phyloP scores from a whole-genome alignment of 2,113 vertebrate species.

The Petrocephalus microphthalmus region DNA sequence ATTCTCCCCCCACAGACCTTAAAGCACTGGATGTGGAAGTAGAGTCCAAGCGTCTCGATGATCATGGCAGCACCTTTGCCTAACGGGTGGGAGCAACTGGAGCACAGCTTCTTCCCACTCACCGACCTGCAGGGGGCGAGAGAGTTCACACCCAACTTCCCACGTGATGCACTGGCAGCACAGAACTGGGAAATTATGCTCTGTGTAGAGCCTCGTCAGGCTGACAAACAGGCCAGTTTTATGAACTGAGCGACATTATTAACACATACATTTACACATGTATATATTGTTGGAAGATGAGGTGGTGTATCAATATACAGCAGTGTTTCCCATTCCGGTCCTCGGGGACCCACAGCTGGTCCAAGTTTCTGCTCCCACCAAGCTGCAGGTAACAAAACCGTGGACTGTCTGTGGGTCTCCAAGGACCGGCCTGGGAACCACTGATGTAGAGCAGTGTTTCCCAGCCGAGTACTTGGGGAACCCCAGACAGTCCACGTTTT shows the following conservation, averaged over 20 bases:
- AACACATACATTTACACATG: background rate
- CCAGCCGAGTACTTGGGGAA: too few species aligned
- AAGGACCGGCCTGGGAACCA: too few species aligned
- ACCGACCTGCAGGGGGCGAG: conserved; percentile 71
- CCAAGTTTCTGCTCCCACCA: too few species aligned
- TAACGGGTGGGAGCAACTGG: conserved; percentile 78
- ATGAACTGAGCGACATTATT: background rate
- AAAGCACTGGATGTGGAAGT: conserved; percentile 95
- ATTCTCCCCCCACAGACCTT: conserved; percentile 43
- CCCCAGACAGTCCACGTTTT: too few species aligned
- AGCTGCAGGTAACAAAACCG: too few species aligned
- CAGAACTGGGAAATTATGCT: background rate
- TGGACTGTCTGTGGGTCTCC: too few species aligned
- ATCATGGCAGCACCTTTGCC: conserved; percentile 97
- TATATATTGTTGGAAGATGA: background rate
- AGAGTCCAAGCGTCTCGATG: conserved; percentile 86
- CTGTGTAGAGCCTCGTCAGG: background rate
- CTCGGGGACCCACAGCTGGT: too few species aligned
- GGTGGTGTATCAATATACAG: background rate
- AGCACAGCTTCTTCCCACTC: conserved; percentile 88
- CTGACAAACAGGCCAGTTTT: background rate
- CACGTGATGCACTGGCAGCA: background rate
- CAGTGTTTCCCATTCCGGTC: too few species aligned
- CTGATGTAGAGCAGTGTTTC: too few species aligned
- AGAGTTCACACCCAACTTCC: background rate